These are phyloP conservation scores for Ischnus inquisitorius DNA, from an alignment of 2,888 invertebrate genomes.

Conservation along the genomic window DNA sequence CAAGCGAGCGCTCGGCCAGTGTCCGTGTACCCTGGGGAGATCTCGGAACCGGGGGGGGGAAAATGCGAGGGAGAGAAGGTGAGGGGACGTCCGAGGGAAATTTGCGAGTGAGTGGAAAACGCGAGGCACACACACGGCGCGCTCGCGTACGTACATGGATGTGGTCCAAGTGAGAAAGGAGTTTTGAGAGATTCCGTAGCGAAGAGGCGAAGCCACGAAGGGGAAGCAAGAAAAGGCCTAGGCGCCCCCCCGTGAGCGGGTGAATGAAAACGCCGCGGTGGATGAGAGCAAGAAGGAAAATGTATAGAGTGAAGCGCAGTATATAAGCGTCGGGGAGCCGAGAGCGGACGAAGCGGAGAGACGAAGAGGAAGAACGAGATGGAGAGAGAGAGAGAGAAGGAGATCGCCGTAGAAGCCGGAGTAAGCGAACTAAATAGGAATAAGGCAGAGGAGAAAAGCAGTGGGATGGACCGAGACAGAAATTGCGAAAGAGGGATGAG, in stretches of 20 bases:
- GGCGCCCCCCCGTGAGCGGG: constrained; percentile 33
- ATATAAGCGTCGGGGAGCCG: constrained; percentile 26
- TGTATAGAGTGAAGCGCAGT: constrained; percentile 14
- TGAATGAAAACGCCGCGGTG: constrained; percentile 24
- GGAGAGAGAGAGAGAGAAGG: constrained; percentile 55
- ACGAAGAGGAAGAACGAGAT: constrained; percentile 58
- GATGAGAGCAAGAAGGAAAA: constrained; percentile 18
- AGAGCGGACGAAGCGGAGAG: constrained; percentile 27
- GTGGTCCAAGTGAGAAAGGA: constrained; percentile 43
- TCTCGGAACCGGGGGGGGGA: constrained; percentile 57
- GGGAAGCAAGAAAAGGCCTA: constrained; percentile 53
- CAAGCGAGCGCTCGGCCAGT: constrained; percentile 52
- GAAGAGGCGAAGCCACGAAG: constrained; percentile 40
- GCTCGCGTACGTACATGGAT: constrained; percentile 17
- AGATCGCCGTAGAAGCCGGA: constrained; percentile 36
- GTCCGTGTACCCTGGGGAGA: constrained; percentile 68
- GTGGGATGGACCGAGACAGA: constrained; percentile 53
- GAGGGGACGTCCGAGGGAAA: constrained; percentile 55
- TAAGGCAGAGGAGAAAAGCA: constrained; percentile 58
- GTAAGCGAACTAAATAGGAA: constrained; percentile 62
- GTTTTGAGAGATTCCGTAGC: constrained; percentile 55
- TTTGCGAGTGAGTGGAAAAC: constrained; percentile 62
- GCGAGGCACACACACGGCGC: constrained; percentile 55
- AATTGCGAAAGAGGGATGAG: constrained; percentile 70
- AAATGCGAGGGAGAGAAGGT: constrained; percentile 59